A percentile compares a stretch with the other conserved stretches of the same genome.
These are phyloP conservation scores for Trachymyrmex cornetzi DNA, from an alignment of 1,140 invertebrate species.

Conservation along the genomic window DNA sequence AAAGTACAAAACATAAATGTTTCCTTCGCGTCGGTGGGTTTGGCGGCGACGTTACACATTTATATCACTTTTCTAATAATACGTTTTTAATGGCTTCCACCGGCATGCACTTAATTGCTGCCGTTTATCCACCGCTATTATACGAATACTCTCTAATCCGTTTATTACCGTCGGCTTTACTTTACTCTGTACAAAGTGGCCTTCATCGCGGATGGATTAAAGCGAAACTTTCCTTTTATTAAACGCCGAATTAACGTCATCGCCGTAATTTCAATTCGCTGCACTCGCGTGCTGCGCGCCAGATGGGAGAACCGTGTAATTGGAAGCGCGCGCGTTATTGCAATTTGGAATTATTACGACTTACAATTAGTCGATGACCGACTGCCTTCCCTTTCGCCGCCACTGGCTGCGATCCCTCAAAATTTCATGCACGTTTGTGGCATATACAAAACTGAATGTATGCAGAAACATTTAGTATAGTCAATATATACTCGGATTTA, in stretches of 20 bases:
- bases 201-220: constrained; percentile 70
- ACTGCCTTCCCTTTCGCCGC: constrained; percentile 10
- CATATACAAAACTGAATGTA: neutral
- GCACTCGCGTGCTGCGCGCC: constrained; percentile 46
- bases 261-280: constrained; percentile 43
- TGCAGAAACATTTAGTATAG: constrained; percentile 16
- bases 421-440: constrained; percentile 4
- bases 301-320: constrained; percentile 59
- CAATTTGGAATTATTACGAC: constrained; percentile 64
- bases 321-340: constrained; percentile 58
- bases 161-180: constrained; percentile 74
- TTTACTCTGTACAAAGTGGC: constrained; percentile 71
- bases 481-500: constrained; percentile 19
- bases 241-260: constrained; percentile 71
- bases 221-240: constrained; percentile 70
- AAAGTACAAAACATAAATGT: constrained; percentile 12
- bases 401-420: neutral
- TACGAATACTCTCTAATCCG: constrained; percentile 75
- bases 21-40: neutral
- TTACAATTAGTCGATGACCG: constrained; percentile 63
- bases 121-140: constrained; percentile 74
- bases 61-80: constrained; percentile 73
- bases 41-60: constrained; percentile 45
- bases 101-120: constrained; percentile 72
- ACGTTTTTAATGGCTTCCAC: constrained; percentile 70